Conservation (phyloP, 2,888 invertebrate genomes). For the Limnephilus rhombicus region DNA sequence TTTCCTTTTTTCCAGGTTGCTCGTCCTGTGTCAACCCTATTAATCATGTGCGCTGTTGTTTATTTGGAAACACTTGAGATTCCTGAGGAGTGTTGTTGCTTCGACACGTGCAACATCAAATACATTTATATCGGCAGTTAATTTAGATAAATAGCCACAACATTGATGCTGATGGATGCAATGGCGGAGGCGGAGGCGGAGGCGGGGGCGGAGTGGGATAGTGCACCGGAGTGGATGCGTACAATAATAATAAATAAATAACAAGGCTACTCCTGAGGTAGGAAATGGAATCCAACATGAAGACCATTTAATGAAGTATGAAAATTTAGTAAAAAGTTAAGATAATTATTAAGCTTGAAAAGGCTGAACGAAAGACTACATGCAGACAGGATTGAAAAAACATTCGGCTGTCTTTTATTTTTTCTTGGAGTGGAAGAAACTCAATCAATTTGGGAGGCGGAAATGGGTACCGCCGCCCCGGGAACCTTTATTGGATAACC, state of each 20-base stretch:
- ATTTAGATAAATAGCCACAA: background rate
- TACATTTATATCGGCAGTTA: background rate
- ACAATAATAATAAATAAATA: background rate
- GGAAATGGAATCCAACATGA: background rate
- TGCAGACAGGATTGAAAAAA: too few species aligned
- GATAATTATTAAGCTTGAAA: too few species aligned
- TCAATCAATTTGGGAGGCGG: too few species aligned
- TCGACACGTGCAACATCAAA: slow-evolving; percentile 11
- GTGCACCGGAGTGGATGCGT: background rate
- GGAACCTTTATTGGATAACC: too few species aligned
- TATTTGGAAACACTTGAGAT: background rate
- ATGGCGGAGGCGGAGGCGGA: background rate
- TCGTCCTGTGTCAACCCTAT: background rate
- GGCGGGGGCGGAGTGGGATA: background rate
- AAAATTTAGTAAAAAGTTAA: too few species aligned
- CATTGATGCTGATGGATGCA: background rate
- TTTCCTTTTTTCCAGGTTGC: background rate
- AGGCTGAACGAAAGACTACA: too few species aligned
- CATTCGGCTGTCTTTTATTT: too few species aligned
- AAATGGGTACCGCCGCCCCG: too few species aligned
- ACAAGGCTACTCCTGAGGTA: background rate
- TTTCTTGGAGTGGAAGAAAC: too few species aligned
- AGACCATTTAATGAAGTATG: background rate
- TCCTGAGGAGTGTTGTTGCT: background rate
- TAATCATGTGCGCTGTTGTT: background rate